phyloP scores from a whole-genome alignment of 2,888 invertebrate genomes.

The Cephus pygmeus region DNA sequence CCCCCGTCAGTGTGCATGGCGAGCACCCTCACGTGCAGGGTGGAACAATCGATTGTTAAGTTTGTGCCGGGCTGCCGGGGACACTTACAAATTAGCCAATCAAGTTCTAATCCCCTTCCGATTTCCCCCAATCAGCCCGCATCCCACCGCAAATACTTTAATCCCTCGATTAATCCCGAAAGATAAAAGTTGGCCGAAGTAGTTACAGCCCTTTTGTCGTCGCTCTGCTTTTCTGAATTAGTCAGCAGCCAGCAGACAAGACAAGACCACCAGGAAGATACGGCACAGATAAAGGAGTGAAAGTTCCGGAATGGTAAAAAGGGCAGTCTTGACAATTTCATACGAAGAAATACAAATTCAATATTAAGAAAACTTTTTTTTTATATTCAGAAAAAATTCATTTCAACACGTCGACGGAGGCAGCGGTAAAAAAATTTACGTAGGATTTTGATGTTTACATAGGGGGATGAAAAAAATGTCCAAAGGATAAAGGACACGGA shows the following conservation, averaged over 20 bases:
- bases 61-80: constrained; percentile 54
- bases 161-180: constrained; percentile 65
- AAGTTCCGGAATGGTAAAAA: not conserved
- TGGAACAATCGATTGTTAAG: constrained; percentile 59
- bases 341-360: not conserved
- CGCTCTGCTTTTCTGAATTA: constrained; percentile 25
- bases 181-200: constrained; percentile 64
- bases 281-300: not conserved
- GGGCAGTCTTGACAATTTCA: not conserved
- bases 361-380: not conserved
- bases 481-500: constrained; percentile 17
- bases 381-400: not conserved
- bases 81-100: constrained; percentile 67
- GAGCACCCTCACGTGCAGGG: constrained; percentile 8
- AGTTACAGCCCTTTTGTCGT: constrained; percentile 63
- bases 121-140: constrained; percentile 61
- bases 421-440: not conserved
- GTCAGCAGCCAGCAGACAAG: not conserved
- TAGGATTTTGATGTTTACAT: not conserved
- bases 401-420: not conserved
- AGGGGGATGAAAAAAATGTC: not conserved
- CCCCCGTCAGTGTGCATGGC: not conserved
- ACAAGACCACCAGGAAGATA: not conserved
- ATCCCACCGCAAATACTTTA: constrained; percentile 64
- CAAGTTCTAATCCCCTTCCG: constrained; percentile 63